These are phyloP conservation scores for Labia minor DNA, from an alignment of 2,888 invertebrate genomes.

Conservation along the genomic window DNA sequence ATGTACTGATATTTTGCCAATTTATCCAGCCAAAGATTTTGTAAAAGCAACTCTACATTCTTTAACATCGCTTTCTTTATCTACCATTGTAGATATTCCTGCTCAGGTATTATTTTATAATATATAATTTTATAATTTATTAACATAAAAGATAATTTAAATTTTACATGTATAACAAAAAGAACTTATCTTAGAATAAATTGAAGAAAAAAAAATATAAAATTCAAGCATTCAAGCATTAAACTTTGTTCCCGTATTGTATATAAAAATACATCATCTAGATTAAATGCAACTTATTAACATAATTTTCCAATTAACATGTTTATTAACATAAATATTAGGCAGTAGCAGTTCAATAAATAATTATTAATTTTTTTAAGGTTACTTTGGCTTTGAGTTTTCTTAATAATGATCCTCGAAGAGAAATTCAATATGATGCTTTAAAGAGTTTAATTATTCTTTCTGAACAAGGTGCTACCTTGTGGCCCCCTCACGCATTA, in stretches of 20 bases:
- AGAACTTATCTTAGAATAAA: no score
- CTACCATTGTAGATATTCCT: conserved; percentile 82
- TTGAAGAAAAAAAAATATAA: no score
- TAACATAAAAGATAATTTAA: no score
- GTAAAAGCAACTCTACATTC: conserved; percentile 74
- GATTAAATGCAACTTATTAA: no score
- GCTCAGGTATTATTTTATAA: conserved; percentile 53
- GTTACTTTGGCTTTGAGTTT: conserved; percentile 49
- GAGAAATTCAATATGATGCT: conserved; percentile 55
- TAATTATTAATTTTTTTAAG: conserved; percentile 21
- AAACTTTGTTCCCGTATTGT: no score
- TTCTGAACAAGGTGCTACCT: conserved; percentile 62
- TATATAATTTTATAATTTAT: neutral
- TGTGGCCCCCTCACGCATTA: conserved; percentile 58
- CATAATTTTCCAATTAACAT: no score
- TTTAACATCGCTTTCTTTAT: conserved; percentile 74
- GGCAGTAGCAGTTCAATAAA: neutral
- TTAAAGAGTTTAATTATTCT: conserved; percentile 56
- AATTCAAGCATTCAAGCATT: no score
- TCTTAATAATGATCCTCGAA: conserved; percentile 56
- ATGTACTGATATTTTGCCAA: conserved; percentile 60
- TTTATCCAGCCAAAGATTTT: conserved; percentile 70
- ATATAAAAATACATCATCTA: no score
- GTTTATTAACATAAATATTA: no score
- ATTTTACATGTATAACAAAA: no score